Base-by-base conservation (phyloP, 1,140 invertebrate species). In the Druon quercuslanigerum region DNA sequence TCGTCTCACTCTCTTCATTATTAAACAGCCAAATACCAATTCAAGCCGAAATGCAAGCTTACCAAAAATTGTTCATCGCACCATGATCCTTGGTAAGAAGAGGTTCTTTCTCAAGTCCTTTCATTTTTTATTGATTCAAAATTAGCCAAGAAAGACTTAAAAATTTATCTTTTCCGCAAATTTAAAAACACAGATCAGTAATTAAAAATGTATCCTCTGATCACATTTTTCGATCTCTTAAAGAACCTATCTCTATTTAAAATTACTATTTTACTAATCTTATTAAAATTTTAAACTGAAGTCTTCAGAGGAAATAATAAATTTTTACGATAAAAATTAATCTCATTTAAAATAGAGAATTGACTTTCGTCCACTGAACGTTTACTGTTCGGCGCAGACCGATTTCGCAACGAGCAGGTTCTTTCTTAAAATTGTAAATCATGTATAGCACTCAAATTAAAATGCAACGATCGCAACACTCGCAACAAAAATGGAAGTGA, bases 41-140 rank as follows among this genome's bases (percentile, higher is more conserved):
- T 33, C 25, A 33, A 33, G 25, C 25, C 25, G 5, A 33, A 33
- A 46, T 11, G 4, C 40, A 46, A 46, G 17, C 52, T 33, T 46
- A 72, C 51, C 51, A 46, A 12, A n/a, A 54, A 70, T 19, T 25
- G 51, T 52, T 50, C 70, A 50, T n/a, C 17, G 5, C n/a, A 25
- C n/a, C 12, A n/a, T 40, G 12, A 16, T 57, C 70, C 14, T 46
- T 33, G 52, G 51, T 75, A 50, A 75, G 33, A 75, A 75, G 25
- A 12, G 25, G 50, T 73, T 50, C 33, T 12, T 78, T 78, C 60
- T 77, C 72, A 71, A 4, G 3, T 13, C 51, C 46, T 4, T n/a
- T 70, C 79, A 71, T 60, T 57, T 19, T 81, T 50, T 3, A 33
- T n/a, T 76, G 19, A 71, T 17, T 25, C 17, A 9, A 46, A 2